A percentile compares a stretch with the other conserved stretches of the same genome.
Conservation (phyloP, 2,797 vertebrate genomes). For the Poeciliopsis turneri region DNA sequence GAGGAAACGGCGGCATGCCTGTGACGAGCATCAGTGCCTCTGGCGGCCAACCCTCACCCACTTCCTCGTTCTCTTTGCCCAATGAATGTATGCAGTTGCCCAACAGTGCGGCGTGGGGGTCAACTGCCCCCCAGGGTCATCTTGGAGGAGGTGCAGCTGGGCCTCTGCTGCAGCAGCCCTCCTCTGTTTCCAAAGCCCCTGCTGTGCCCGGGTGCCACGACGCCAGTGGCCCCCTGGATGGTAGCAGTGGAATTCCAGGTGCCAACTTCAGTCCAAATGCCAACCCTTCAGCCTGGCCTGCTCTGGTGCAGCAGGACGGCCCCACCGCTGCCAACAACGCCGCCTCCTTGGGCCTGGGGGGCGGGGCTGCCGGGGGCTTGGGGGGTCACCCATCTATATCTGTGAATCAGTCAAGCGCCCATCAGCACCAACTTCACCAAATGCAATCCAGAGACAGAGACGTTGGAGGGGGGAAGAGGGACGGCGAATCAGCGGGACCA, state of each 20-base stretch:
- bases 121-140: conserved; percentile 82
- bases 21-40: conserved; percentile 92
- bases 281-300: conserved; percentile 99
- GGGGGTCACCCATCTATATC: conserved; percentile 78
- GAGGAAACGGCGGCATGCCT: conserved; percentile 80
- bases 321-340: conserved; percentile 80
- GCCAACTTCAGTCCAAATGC: conserved; percentile 99
- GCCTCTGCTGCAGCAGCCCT: conserved; percentile 72
- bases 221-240: conserved; percentile 87
- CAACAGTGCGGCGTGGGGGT: conserved; percentile 75
- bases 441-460: conserved; percentile 87
- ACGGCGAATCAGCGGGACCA: conserved; percentile 83
- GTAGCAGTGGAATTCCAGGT: conserved; percentile 85
- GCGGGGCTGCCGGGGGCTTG: conserved; percentile 61
- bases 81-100: conserved; percentile 87
- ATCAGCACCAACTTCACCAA: conserved; percentile 87
- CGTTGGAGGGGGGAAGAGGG: conserved; percentile 78
- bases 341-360: conserved; percentile 69
- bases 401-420: conserved; percentile 85
- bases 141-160: conserved; percentile 77
- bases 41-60: conserved; percentile 85
- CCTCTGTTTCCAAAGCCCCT: conserved; percentile 85
- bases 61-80: conserved; percentile 83
- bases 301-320: conserved; percentile 94
- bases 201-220: conserved; percentile 84